Base-by-base conservation (phyloP, 2,797 vertebrate species). In the Lacerta agilis region DNA sequence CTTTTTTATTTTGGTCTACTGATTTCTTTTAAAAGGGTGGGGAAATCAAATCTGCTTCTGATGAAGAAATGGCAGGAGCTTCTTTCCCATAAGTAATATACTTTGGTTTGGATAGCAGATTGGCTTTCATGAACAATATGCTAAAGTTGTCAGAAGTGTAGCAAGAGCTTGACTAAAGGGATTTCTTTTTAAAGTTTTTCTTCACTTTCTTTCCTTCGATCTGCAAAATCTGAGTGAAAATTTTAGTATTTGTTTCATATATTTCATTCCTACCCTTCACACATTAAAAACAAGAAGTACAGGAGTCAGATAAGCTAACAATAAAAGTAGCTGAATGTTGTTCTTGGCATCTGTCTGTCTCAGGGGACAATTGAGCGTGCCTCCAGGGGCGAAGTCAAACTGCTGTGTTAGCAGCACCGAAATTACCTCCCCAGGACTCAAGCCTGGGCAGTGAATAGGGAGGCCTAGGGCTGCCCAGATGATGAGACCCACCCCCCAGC, bases 161-260 rank as follows among this genome's bases (percentile, higher is more conserved):
- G 88, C 88, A 92, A 94, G 95, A 94, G 92, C 90, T 93, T 94
- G 83, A 91, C 92, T 92, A 64, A 0, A 71, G 73, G 85, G 27
- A 80, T 36, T 92, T 83, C 80, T 88, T 86, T 90, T 67, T 86
- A 81, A 49, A 88, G 86, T 61, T 90, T 93, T 89, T 93, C 58
- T 89, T 96, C 90, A 66, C 87, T 86, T 87, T 86, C 23, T 80
- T 38, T 92, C 93, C 91, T 87, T 88, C 87, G 87, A 90, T 92
- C 86, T 66, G 1, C 91, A 91, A 92, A 94, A 64, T 79, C 23
- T 86, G 20, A 11, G 20, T 18, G 69, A 43, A 29, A 43, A 10
- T 82, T 81, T 82, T 36, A 73, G 8, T 79, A 67, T 69, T 86
- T 69, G 25, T 67, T 75, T 55, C 49, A 55, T 55, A 41, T 64